Percentiles rank a stretch among this genome's conserved stretches.
These are phyloP conservation scores for Nannobrachium achirus DNA, from an alignment of 2,113 vertebrate genomes.

Conservation along the genomic window DNA sequence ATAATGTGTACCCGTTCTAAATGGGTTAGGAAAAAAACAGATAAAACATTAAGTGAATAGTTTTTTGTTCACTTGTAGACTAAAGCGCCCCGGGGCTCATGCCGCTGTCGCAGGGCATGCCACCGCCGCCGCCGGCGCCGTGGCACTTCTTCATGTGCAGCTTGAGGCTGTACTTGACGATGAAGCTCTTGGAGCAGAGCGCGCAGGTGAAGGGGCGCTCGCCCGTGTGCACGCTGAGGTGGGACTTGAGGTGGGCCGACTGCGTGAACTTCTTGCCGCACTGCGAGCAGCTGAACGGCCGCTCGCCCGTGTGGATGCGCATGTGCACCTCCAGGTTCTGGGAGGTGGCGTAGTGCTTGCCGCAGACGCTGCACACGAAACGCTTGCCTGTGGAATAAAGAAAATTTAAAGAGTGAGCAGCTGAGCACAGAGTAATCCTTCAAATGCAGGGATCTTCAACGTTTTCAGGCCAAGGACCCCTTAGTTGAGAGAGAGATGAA, in stretches of 20 bases:
- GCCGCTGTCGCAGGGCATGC: too few species aligned
- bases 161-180: conserved; percentile 74
- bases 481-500: too few species aligned
- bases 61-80: too few species aligned
- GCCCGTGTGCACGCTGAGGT: conserved; percentile 72
- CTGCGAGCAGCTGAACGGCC: conserved; percentile 71
- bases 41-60: too few species aligned
- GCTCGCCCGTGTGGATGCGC: conserved; percentile 76
- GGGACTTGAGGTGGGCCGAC: conserved; percentile 76
- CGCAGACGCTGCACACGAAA: conserved; percentile 61
- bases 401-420: too few species aligned
- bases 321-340: conserved; percentile 77
- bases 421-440: too few species aligned
- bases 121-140: neutral
- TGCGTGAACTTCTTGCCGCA: conserved; percentile 78
- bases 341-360: conserved; percentile 64
- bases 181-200: conserved; percentile 72
- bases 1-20: too few species aligned
- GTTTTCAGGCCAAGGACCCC: too few species aligned
- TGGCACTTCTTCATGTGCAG: conserved; percentile 74
- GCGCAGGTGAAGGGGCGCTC: conserved; percentile 70
- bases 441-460: too few species aligned
- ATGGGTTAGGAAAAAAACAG: too few species aligned
- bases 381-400: conserved; percentile 39
- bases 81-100: too few species aligned